Conservation (phyloP, 2,797 vertebrate species). For the Falco concolor region DNA sequence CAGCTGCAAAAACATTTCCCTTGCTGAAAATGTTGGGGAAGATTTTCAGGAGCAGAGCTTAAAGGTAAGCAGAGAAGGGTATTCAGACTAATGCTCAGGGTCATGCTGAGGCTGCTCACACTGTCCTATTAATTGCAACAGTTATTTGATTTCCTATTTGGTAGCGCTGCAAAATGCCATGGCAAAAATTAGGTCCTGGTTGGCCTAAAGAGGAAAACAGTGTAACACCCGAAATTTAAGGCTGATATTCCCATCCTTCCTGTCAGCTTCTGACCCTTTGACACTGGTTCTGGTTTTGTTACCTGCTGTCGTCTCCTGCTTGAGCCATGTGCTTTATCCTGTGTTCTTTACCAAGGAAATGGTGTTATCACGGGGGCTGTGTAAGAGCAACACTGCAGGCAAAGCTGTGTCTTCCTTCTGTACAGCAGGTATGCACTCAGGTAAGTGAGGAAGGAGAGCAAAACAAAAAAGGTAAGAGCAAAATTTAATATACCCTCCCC, state of each 20-base stretch:
- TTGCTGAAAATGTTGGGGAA: background rate
- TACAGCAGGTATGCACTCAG: fast-evolving
- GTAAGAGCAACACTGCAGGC: background rate
- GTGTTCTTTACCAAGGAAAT: fast-evolving
- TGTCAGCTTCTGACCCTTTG: background rate
- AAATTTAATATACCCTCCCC: fast-evolving
- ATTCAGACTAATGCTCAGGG: background rate
- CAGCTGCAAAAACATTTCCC: background rate
- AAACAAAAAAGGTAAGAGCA: background rate
- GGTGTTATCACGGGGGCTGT: fast-evolving
- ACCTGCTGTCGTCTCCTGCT: background rate
- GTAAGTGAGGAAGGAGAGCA: background rate
- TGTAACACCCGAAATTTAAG: fast-evolving
- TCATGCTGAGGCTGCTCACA: background rate
- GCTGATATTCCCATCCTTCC: background rate
- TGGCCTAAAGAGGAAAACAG: background rate
- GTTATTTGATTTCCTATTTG: background rate
- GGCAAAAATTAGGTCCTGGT: background rate
- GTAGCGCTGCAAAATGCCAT: background rate
- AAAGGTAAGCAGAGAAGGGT: background rate
- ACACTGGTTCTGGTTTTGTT: background rate
- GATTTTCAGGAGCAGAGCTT: background rate
- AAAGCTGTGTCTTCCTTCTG: background rate
- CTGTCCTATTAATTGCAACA: background rate
- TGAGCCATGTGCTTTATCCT: fast-evolving